phyloP scores from a whole-genome alignment of 2,113 vertebrate genomes.

The Phalacrocorax pelagicus region DNA sequence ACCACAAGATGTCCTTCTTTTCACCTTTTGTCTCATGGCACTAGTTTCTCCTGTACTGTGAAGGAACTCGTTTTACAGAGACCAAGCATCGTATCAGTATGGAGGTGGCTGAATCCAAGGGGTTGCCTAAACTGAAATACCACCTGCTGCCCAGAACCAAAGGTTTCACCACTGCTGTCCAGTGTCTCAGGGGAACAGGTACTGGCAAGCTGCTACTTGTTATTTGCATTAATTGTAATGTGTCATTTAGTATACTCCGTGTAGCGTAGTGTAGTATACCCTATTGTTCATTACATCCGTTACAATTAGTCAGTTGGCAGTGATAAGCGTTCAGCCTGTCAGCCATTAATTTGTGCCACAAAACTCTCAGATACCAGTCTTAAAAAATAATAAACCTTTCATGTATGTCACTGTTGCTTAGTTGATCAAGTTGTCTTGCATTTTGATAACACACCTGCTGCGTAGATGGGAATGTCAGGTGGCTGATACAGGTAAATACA shows the following conservation, averaged over 20 bases:
- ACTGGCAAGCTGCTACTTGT: background rate
- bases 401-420: background rate
- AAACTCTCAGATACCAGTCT: background rate
- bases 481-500: background rate
- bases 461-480: background rate
- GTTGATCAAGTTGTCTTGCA: background rate
- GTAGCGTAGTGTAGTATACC: background rate
- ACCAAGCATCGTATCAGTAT: conserved; percentile 97
- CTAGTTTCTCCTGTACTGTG: conserved; percentile 96
- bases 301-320: background rate
- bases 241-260: background rate
- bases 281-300: accelerated
- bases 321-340: background rate
- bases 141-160: conserved; percentile 95
- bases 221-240: background rate
- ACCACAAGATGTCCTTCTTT: background rate
- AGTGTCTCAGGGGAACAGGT: conserved; percentile 96
- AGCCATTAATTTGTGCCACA: background rate
- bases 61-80: conserved; percentile 97
- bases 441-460: background rate
- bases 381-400: background rate
- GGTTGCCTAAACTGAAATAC: conserved; percentile 92
- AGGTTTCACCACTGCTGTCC: conserved; percentile 96
- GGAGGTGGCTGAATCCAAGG: conserved; percentile 95
- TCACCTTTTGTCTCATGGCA: background rate